These are phyloP conservation scores for Arrhamphus sclerolepis DNA, from an alignment of 2,797 vertebrate genomes.

Conservation along the genomic window DNA sequence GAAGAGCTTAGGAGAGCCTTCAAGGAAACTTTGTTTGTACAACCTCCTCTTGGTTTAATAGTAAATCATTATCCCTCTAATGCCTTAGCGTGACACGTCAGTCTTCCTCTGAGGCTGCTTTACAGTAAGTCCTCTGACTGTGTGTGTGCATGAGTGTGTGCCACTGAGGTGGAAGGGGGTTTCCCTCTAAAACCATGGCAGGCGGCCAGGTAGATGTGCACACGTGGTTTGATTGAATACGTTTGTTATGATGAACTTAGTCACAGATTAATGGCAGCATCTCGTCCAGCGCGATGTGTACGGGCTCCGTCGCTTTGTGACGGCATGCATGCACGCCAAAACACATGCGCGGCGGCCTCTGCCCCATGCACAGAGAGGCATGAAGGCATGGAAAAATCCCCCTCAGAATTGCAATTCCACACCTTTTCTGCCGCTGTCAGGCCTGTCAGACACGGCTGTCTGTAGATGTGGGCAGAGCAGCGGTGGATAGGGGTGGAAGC, in stretches of 20 bases:
- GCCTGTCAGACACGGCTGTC: slow-evolving; percentile 64
- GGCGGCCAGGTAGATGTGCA: slow-evolving; percentile 45
- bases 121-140: slow-evolving; percentile 18
- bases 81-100: slow-evolving; percentile 47
- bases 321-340: slow-evolving; percentile 1
- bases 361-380: slow-evolving; percentile 17
- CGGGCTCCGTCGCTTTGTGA: slow-evolving; percentile 13
- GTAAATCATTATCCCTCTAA: slow-evolving; percentile 59
- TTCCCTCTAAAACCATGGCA: slow-evolving; percentile 52
- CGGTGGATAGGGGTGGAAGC: slow-evolving; percentile 39
- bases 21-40: slow-evolving; percentile 31
- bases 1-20: slow-evolving; percentile 27
- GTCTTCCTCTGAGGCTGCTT: slow-evolving; percentile 34
- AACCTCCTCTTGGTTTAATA: slow-evolving; percentile 47
- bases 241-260: slow-evolving; percentile 26
- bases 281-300: slow-evolving; percentile 9
- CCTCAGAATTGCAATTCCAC: slow-evolving; percentile 63
- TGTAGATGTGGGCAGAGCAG: slow-evolving; percentile 46
- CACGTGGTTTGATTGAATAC: slow-evolving; percentile 54
- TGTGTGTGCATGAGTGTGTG: slow-evolving; percentile 20
- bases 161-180: not conserved
- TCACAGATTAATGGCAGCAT: slow-evolving; percentile 16
- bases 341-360: slow-evolving; percentile 4
- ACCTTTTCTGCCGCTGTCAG: slow-evolving; percentile 67
- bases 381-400: slow-evolving; percentile 52